A percentile compares a stretch with the other conserved stretches of the same genome.
phyloP scores from a whole-genome alignment of 2,888 invertebrate species.

The Hoplodrina ambigua region DNA sequence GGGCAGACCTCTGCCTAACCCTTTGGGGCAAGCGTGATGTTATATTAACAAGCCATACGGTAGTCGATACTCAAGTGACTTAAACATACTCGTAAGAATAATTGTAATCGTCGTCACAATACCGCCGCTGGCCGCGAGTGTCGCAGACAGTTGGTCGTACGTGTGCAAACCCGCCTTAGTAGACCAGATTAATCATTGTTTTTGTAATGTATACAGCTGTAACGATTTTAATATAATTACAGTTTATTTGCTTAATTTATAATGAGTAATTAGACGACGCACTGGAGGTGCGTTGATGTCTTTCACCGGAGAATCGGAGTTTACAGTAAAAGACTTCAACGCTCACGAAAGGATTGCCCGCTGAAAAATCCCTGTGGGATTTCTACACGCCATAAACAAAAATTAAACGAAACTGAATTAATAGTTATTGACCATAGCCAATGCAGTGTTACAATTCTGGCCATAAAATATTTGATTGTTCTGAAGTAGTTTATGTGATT shows the following conservation, averaged over 20 bases:
- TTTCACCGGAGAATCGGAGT: not conserved
- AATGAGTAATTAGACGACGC: slow-evolving; percentile 31
- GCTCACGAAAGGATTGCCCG: not conserved
- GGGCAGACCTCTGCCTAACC: too few relatives aligned
- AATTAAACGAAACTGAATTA: too few relatives aligned
- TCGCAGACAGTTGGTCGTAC: slow-evolving; percentile 24
- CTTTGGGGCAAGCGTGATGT: too few relatives aligned
- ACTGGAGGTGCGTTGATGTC: too few relatives aligned
- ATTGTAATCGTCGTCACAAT: slow-evolving; percentile 45
- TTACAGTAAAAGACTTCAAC: slow-evolving; percentile 35
- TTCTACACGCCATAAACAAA: too few relatives aligned
- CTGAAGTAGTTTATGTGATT: slow-evolving; percentile 37
- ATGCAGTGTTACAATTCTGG: not conserved
- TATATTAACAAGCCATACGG: slow-evolving; percentile 36
- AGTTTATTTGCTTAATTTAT: slow-evolving; percentile 43
- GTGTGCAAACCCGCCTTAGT: slow-evolving; percentile 36
- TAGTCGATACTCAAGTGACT: slow-evolving; percentile 48
- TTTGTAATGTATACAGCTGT: slow-evolving; percentile 36
- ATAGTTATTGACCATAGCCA: not conserved
- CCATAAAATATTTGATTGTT: slow-evolving; percentile 27
- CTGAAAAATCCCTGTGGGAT: too few relatives aligned
- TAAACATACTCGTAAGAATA: slow-evolving; percentile 43
- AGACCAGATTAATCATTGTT: slow-evolving; percentile 47
- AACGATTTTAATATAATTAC: slow-evolving; percentile 31
- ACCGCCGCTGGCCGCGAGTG: slow-evolving; percentile 24